These are phyloP conservation scores for Eumacrocentrus americanus DNA, from an alignment of 2,888 invertebrate species.

Conservation along the genomic window DNA sequence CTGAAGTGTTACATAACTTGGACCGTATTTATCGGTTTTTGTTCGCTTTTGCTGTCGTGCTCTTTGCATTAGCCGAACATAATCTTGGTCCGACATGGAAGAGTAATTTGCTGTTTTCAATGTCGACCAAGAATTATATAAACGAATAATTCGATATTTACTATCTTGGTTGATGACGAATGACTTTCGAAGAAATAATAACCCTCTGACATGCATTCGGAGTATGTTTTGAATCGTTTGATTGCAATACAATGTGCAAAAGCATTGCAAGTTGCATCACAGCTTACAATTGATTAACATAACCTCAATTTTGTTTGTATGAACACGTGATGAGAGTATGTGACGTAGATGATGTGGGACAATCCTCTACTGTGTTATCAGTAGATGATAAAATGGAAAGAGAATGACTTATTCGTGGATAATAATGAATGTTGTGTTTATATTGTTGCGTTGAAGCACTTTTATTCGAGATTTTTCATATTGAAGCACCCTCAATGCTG, in stretches of 20 bases:
- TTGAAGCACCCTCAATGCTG: too few relatives aligned
- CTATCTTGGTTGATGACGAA: background rate
- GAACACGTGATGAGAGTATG: too few relatives aligned
- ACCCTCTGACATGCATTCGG: conserved; percentile 12
- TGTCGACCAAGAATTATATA: background rate
- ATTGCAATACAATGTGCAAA: background rate
- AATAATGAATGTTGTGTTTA: too few relatives aligned
- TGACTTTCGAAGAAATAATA: background rate
- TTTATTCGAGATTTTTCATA: too few relatives aligned
- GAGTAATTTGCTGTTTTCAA: background rate
- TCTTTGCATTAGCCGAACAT: conserved; percentile 17
- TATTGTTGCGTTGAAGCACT: too few relatives aligned
- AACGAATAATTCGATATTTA: background rate
- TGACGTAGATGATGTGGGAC: too few relatives aligned
- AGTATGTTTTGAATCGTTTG: background rate
- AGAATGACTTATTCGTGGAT: too few relatives aligned
- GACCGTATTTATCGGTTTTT: conserved; percentile 7
- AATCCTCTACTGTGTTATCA: too few relatives aligned
- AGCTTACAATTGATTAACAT: background rate
- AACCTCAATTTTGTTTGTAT: background rate
- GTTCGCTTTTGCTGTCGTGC: conserved; percentile 18
- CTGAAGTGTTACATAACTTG: conserved; percentile 31
- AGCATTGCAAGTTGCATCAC: background rate
- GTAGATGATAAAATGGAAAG: too few relatives aligned
- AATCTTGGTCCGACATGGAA: background rate